These are phyloP conservation scores for Tragelaphus buxtoni DNA, from an alignment of 2,113 vertebrate species.

Conservation along the genomic window DNA sequence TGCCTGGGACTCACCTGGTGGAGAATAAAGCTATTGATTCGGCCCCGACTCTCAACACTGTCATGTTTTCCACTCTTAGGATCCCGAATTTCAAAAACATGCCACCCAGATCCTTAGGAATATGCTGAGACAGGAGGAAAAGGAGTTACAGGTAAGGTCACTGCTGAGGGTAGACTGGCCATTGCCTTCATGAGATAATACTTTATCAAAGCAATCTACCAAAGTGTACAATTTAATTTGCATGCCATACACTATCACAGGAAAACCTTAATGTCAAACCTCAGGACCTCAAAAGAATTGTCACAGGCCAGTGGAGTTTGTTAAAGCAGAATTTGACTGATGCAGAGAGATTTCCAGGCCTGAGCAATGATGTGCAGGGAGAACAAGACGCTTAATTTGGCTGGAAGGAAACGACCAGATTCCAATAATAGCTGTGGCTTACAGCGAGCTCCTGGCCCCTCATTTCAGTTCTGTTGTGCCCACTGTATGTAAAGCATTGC, in stretches of 20 bases:
- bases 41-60: background rate
- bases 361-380: background rate
- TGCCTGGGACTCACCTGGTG: background rate
- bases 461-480: background rate
- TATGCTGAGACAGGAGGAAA: slow-evolving; percentile 94
- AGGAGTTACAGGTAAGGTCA: slow-evolving; percentile 88
- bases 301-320: background rate
- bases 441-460: background rate
- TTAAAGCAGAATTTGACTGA: background rate
- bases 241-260: background rate
- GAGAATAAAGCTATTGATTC: background rate
- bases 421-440: background rate
- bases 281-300: background rate
- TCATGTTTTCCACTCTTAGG: slow-evolving; percentile 73
- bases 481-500: background rate
- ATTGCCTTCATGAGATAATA: background rate
- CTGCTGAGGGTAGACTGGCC: background rate
- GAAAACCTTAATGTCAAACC: background rate
- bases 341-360: background rate
- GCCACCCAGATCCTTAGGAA: slow-evolving; percentile 92
- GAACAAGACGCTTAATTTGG: background rate
- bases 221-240: background rate
- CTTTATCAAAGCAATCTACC: background rate
- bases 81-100: slow-evolving; percentile 91
- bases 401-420: background rate